Conservation (phyloP, 2,797 vertebrate genomes). For the Syngnathus acus region DNA sequence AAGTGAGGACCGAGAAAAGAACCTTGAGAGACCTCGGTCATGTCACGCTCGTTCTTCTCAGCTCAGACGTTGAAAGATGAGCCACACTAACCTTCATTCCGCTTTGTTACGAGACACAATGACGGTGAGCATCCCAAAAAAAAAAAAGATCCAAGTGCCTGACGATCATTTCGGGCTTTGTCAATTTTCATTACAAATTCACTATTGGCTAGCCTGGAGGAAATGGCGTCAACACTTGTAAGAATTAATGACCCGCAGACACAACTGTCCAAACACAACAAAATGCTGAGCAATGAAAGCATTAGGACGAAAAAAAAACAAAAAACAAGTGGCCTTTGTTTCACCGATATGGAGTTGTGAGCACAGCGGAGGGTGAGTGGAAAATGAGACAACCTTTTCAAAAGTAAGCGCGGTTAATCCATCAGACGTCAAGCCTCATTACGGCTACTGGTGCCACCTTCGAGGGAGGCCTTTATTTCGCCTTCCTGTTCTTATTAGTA, state of each 20-base stretch:
- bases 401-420: slow-evolving; percentile 58
- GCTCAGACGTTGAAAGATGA: neutral
- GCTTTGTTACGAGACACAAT: neutral
- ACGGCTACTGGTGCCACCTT: slow-evolving; percentile 50
- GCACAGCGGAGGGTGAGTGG: slow-evolving; percentile 35
- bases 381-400: slow-evolving; percentile 54
- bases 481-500: slow-evolving; percentile 61
- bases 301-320: slow-evolving; percentile 39
- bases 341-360: slow-evolving; percentile 10
- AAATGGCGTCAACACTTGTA: slow-evolving; percentile 35
- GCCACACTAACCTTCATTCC: neutral
- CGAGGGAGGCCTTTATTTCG: slow-evolving; percentile 52
- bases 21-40: neutral
- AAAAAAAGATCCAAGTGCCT: neutral
- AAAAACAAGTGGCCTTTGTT: slow-evolving; percentile 36
- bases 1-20: neutral
- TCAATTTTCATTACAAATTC: slow-evolving; percentile 11
- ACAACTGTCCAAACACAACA: slow-evolving; percentile 26
- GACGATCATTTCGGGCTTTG: neutral
- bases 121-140: neutral
- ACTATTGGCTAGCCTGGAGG: slow-evolving; percentile 22
- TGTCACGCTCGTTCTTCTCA: too few species aligned
- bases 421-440: slow-evolving; percentile 66
- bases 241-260: slow-evolving; percentile 43
- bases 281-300: slow-evolving; percentile 33